phyloP scores from a whole-genome alignment of 2,888 invertebrate genomes.

The Colletes collaris region DNA sequence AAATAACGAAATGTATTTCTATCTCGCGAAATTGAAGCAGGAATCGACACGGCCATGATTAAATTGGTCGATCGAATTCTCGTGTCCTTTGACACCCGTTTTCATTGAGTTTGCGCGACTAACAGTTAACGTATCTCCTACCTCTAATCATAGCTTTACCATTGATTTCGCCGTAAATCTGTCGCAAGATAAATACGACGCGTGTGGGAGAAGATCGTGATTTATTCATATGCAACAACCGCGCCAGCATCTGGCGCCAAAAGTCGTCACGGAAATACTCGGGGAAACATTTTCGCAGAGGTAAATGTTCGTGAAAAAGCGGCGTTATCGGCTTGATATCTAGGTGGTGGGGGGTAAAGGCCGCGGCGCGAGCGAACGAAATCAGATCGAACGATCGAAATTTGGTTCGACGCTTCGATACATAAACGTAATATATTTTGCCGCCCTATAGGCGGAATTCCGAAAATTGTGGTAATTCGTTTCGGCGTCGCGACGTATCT shows the following conservation, averaged over 20 bases:
- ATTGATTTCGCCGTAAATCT: too few species aligned
- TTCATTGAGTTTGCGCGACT: too few species aligned
- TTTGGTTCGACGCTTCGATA: conserved; percentile 35
- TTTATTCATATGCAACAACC: too few species aligned
- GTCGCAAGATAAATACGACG: too few species aligned
- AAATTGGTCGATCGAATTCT: too few species aligned
- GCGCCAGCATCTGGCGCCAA: neutral
- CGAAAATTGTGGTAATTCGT: conserved; percentile 61
- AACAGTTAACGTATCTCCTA: too few species aligned
- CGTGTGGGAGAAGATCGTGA: too few species aligned
- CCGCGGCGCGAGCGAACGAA: neutral
- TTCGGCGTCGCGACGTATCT: conserved; percentile 62
- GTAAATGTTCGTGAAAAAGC: conserved; percentile 31
- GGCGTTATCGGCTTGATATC: conserved; percentile 15
- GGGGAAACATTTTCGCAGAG: conserved; percentile 12
- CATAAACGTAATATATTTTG: conserved; percentile 51
- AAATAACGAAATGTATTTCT: too few species aligned
- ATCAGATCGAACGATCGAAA: conserved; percentile 33
- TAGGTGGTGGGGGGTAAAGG: neutral
- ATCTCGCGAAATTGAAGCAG: too few species aligned
- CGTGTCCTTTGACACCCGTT: too few species aligned
- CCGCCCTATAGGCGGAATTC: conserved; percentile 26
- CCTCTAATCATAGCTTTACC: too few species aligned
- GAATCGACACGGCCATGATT: too few species aligned
- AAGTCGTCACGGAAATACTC: neutral